Conservation (phyloP, 30 jellyfish, hydroid and myxozoan genomes). For the Aurelia coerulea region DNA sequence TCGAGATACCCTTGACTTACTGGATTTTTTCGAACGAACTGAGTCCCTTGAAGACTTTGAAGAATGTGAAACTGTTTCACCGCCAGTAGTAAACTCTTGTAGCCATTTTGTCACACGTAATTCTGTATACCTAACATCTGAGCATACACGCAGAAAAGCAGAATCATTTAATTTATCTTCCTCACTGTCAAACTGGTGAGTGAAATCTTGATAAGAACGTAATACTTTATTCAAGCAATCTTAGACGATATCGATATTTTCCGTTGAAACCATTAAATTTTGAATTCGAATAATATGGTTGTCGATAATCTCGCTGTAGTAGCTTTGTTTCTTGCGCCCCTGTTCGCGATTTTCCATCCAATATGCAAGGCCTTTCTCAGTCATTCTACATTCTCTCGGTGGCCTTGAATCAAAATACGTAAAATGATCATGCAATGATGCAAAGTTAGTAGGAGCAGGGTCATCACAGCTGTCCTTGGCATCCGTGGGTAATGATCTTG, state of each 20-base stretch:
- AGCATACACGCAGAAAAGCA: too few relatives aligned
- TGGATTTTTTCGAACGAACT: neutral
- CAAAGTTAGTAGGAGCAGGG: neutral
- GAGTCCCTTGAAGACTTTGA: conserved; percentile 22
- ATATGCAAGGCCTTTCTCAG: conserved; percentile 14
- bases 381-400: neutral
- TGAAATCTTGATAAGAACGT: too few relatives aligned
- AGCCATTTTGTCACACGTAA: conserved; percentile 4
- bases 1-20: conserved; percentile 17
- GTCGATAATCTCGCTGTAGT: conserved; percentile 1
- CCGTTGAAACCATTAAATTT: conserved; percentile 6
- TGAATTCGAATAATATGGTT: neutral
- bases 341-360: conserved; percentile 10
- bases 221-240: neutral
- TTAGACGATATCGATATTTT: conserved; percentile 4
- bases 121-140: neutral
- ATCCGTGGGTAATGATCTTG: neutral
- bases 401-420: neutral
- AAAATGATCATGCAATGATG: neutral
- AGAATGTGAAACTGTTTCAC: neutral
- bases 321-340: conserved; percentile 6
- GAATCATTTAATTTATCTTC: too few relatives aligned
- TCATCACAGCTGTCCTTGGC: neutral
- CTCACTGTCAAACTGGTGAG: too few relatives aligned
- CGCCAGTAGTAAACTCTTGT: neutral